phyloP scores from a whole-genome alignment of 92 coral and sea anemone genomes.

The Meandrina meandrites region DNA sequence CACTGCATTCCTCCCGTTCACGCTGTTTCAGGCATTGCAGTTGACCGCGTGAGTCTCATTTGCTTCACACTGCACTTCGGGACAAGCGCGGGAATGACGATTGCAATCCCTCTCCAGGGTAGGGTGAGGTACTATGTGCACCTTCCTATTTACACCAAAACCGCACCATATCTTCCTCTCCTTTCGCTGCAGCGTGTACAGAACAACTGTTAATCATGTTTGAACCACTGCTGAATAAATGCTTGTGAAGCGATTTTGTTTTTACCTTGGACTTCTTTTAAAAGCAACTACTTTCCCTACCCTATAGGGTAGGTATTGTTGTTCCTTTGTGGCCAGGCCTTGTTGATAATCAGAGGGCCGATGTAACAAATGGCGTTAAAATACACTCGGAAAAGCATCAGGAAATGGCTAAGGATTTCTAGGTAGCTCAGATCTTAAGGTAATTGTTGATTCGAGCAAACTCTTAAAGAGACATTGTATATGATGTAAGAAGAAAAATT shows the following conservation, averaged over 20 bases:
- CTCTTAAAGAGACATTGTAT: neutral
- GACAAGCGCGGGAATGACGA: conserved; percentile 35
- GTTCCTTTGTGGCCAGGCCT: conserved; percentile 28
- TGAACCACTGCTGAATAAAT: neutral
- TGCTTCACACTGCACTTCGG: neutral
- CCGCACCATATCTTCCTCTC: neutral
- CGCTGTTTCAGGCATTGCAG: neutral
- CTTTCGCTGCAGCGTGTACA: no score
- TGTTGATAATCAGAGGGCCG: conserved; percentile 26
- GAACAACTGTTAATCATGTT: neutral
- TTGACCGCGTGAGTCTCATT: conserved; percentile 27
- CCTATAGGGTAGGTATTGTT: neutral
- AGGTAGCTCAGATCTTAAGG: neutral
- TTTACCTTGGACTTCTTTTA: neutral
- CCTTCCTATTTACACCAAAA: neutral
- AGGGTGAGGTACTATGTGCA: neutral
- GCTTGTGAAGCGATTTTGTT: neutral
- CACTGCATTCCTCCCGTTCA: neutral
- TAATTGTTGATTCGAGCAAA: neutral
- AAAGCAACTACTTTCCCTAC: neutral
- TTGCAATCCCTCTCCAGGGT: neutral
- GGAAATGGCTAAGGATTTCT: neutral
- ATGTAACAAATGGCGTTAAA: neutral
- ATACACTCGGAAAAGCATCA: neutral
- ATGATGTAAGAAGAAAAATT: neutral